These are phyloP conservation scores for Cariama cristata DNA, from an alignment of 2,113 vertebrate species.

Conservation along the genomic window DNA sequence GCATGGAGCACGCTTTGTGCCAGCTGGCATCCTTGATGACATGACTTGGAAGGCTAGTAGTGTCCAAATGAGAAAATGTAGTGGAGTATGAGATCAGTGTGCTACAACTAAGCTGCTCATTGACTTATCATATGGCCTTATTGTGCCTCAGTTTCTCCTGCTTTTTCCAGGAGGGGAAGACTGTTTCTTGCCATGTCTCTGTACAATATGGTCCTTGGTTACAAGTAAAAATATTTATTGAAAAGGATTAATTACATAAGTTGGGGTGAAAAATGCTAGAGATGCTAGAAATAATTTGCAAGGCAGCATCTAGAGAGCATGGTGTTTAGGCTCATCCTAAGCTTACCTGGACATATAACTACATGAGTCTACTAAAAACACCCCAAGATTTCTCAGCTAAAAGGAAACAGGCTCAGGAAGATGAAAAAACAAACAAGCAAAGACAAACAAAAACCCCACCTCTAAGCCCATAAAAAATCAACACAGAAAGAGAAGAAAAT, in stretches of 20 bases:
- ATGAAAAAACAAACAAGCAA: neutral
- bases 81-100: neutral
- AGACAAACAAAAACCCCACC: fast-evolving
- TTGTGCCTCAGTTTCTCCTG: neutral
- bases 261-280: neutral
- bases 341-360: neutral
- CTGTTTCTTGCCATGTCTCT: neutral
- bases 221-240: neutral
- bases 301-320: neutral
- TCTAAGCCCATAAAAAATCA: neutral
- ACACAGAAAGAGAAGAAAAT: neutral
- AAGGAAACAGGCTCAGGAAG: neutral
- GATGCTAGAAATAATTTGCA: neutral
- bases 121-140: neutral
- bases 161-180: neutral
- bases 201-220: neutral
- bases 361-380: neutral
- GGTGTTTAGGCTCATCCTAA: neutral
- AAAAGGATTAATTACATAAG: neutral
- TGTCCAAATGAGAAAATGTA: neutral
- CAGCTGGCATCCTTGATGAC: neutral
- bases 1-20: neutral
- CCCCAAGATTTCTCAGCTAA: neutral
- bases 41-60: neutral
- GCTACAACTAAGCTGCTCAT: neutral